These are phyloP conservation scores for Psilopogon haemacephalus DNA, from an alignment of 2,113 vertebrate genomes.

Conservation along the genomic window DNA sequence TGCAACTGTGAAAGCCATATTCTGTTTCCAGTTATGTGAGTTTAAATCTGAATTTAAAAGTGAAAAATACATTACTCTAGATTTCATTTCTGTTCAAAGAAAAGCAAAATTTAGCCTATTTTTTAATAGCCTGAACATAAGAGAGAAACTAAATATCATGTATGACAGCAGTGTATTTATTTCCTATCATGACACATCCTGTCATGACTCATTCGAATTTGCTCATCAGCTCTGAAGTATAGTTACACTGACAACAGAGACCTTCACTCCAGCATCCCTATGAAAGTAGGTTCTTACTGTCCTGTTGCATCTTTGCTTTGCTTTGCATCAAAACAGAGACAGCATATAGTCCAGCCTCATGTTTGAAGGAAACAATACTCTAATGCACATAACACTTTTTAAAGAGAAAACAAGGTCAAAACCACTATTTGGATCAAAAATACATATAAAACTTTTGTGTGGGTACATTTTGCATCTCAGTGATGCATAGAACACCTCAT, in stretches of 20 bases:
- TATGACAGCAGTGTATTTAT: not conserved
- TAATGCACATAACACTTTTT: rapidly evolving
- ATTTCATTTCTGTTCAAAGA: not conserved
- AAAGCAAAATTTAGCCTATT: not conserved
- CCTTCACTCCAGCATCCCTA: not conserved
- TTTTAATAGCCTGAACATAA: not conserved
- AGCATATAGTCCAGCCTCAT: not conserved
- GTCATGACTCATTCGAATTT: not conserved
- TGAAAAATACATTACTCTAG: not conserved
- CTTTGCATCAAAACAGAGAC: not conserved
- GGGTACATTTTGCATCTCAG: not conserved
- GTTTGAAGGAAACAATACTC: not conserved
- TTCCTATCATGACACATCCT: not conserved
- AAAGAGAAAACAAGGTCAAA: not conserved
- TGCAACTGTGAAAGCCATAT: not conserved
- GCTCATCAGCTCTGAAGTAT: not conserved
- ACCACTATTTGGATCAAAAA: not conserved
- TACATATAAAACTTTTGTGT: not conserved
- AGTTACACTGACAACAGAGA: not conserved
- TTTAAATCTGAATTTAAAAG: not conserved
- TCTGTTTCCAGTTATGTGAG: not conserved
- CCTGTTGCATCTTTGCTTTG: not conserved
- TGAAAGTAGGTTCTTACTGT: not conserved
- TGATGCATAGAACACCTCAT: not conserved
- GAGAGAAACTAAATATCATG: not conserved